A percentile compares a stretch with the other conserved stretches of the same genome.
These are phyloP conservation scores for Silvanus unidentatus DNA, from an alignment of 2,888 invertebrate genomes.

Conservation along the genomic window DNA sequence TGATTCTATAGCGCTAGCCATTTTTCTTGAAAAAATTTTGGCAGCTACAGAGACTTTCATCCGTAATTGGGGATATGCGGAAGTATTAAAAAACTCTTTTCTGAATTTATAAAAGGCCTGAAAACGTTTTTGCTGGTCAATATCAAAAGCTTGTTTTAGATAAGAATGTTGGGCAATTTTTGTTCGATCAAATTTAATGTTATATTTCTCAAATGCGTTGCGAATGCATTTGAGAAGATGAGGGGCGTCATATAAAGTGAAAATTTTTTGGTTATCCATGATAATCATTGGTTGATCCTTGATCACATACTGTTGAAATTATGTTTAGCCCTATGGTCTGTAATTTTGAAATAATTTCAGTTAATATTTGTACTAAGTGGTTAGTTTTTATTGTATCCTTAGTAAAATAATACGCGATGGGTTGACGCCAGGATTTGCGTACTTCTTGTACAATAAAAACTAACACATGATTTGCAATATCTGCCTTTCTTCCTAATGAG, in stretches of 20 bases:
- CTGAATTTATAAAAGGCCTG: neutral
- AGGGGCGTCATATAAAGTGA: constrained; percentile 4
- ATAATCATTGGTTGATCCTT: constrained; percentile 3
- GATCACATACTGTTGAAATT: constrained; percentile 3
- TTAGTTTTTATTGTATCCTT: constrained; percentile 5
- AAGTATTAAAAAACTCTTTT: neutral
- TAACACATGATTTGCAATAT: constrained; percentile 11
- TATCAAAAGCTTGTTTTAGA: neutral
- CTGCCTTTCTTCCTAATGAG: constrained; percentile 6
- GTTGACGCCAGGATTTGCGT: constrained; percentile 11
- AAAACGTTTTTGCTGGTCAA: constrained; percentile 2
- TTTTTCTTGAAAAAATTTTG: constrained; percentile 9
- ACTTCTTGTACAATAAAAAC: constrained; percentile 14
- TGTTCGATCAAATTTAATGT: neutral
- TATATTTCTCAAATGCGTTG: constrained; percentile 7
- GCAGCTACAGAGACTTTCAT: constrained; percentile 16
- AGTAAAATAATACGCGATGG: constrained; percentile 8
- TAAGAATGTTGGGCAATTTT: neutral
- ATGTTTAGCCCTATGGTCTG: neutral
- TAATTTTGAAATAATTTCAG: neutral
- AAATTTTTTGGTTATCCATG: constrained; percentile 1
- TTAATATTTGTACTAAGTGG: neutral
- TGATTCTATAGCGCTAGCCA: constrained; percentile 10
- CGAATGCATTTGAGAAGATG: constrained; percentile 5
- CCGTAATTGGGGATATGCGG: neutral